Percentiles rank a stretch among this genome's conserved stretches.
These are phyloP conservation scores for Plutomurus gul DNA, from an alignment of 1,140 invertebrate species.

Conservation along the genomic window DNA sequence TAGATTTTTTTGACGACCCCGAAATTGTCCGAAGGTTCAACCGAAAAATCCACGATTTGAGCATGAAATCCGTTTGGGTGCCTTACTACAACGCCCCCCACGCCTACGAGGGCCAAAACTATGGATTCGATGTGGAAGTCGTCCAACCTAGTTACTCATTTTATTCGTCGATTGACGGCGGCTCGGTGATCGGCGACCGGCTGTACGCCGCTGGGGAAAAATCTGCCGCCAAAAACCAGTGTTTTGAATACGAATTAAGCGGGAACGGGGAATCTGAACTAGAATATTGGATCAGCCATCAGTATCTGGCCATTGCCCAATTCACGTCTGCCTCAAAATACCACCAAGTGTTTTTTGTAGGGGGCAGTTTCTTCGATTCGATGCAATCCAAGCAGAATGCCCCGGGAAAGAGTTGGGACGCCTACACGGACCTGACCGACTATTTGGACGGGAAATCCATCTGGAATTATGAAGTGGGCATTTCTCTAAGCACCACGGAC, in stretches of 20 bases:
- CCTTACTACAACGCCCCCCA: slow-evolving; percentile 22
- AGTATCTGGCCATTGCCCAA: slow-evolving; percentile 34
- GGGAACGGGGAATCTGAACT: neutral
- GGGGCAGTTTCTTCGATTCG: neutral
- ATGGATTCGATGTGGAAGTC: neutral
- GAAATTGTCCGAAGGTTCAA: neutral
- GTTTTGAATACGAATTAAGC: slow-evolving; percentile 28
- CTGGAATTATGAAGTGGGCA: neutral
- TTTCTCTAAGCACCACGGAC: neutral
- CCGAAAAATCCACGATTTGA: neutral
- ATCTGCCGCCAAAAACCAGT: neutral
- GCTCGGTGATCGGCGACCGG: neutral
- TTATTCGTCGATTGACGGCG: neutral
- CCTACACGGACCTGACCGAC: slow-evolving; percentile 1
- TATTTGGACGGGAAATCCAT: neutral
- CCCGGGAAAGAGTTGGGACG: neutral
- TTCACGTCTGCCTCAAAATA: neutral
- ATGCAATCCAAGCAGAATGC: neutral
- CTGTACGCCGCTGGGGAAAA: neutral
- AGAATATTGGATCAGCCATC: slow-evolving; percentile 5
- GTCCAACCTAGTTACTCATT: slow-evolving; percentile 30
- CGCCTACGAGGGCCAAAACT: neutral
- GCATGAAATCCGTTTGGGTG: slow-evolving; percentile 1
- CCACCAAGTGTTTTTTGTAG: slow-evolving; percentile 11
- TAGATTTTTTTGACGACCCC: neutral